phyloP scores from a whole-genome alignment of 2,888 invertebrate genomes.

The Alviniconcha strummeri region DNA sequence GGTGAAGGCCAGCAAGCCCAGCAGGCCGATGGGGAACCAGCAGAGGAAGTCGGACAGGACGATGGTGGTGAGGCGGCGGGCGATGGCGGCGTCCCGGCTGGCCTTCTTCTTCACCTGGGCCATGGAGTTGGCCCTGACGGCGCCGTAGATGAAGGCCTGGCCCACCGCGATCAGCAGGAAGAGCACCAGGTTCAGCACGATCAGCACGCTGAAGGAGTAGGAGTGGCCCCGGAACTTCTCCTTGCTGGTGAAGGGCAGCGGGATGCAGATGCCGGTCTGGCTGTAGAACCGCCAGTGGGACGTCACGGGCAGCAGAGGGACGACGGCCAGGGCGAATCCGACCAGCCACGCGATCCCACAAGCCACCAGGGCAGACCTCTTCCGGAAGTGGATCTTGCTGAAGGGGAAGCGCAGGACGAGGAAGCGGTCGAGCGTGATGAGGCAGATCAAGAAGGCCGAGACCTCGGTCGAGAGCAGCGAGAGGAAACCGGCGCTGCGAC shows the following conservation, averaged over 20 bases:
- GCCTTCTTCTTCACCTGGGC: background rate
- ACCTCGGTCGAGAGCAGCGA: conserved; percentile 77
- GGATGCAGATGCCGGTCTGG: conserved; percentile 67
- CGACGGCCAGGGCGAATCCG: conserved; percentile 55
- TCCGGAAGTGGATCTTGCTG: conserved; percentile 55
- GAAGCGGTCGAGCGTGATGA: conserved; percentile 80
- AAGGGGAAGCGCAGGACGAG: conserved; percentile 79
- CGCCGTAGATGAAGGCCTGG: conserved; percentile 67
- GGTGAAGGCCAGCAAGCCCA: conserved; percentile 21
- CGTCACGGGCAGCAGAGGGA: conserved; percentile 61
- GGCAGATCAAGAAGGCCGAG: conserved; percentile 78
- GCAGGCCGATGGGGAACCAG: conserved; percentile 27
- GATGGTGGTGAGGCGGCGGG: conserved; percentile 25
- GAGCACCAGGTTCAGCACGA: conserved; percentile 63
- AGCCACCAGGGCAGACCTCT: conserved; percentile 49
- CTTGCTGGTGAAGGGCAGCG: conserved; percentile 66
- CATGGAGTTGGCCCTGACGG: conserved; percentile 39
- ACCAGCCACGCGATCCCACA: conserved; percentile 59
- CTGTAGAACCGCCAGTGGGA: conserved; percentile 58
- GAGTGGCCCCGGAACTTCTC: conserved; percentile 68
- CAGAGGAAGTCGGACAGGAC: conserved; percentile 30
- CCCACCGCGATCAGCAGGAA: conserved; percentile 66
- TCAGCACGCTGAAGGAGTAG: conserved; percentile 67
- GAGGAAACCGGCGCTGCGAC: conserved; percentile 53
- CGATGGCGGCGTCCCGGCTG: conserved; percentile 14